Percentiles rank a stretch among this genome's conserved stretches.
Evolutionary conservation across 2,113 vertebrate species (phyloP).

Genomic region (Vidua chalybeata): DNA sequence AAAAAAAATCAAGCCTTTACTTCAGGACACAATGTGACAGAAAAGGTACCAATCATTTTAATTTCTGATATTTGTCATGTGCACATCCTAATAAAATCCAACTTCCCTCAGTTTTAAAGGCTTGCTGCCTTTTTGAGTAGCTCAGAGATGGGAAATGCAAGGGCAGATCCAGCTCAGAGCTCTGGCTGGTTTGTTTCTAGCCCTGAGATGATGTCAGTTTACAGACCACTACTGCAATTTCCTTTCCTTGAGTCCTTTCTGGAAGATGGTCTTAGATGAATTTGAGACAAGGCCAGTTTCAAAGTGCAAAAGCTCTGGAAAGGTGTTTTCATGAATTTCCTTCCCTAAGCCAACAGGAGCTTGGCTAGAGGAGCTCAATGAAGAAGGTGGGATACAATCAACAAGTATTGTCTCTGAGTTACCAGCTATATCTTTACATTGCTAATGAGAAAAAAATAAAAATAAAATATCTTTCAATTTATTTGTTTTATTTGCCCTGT

Average conservation of each 20-base stretch:
- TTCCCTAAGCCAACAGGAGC: background rate
- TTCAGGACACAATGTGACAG: background rate
- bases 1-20: accelerated
- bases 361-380: background rate
- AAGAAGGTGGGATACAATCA: background rate
- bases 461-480: background rate
- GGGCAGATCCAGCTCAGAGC: background rate
- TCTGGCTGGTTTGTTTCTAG: background rate
- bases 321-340: background rate
- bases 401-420: background rate
- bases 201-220: background rate
- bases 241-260: background rate
- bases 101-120: background rate
- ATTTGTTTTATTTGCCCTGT: background rate
- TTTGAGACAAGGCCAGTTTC: background rate
- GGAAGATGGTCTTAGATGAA: background rate
- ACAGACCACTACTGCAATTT: background rate
- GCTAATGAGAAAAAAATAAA: background rate
- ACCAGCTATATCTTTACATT: background rate
- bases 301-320: background rate
- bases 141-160: background rate
- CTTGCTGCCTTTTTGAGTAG: background rate
- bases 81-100: background rate
- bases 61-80: background rate
- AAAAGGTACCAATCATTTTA: background rate